Base-by-base conservation (phyloP, 1,140 invertebrate species). In the Macrobrachium rosenbergii region DNA sequence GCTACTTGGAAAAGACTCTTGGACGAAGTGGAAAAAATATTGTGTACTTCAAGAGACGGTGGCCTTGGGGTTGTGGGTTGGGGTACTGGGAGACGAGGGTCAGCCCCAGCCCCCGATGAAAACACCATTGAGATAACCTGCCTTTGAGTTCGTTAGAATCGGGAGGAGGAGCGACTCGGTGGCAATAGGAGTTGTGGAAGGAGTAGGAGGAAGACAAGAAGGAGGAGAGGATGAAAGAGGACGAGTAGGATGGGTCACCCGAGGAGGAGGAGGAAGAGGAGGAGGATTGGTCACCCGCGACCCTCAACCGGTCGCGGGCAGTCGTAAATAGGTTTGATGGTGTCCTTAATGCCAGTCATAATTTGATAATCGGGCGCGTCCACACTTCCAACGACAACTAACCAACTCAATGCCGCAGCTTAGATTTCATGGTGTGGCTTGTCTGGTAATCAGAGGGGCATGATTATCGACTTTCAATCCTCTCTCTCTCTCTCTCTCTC, bases 181-280 rank as follows among this genome's bases (percentile, higher is more conserved):
- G 21, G 16, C 5, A 21, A n/a, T 21, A 43, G 43, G 28, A 77
- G n/a, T 45, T 19, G 17, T 2, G 43, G 75, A 58, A 77, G 75
- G 28, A 23, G 75, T 17, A 77, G 75, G 75, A 77, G 75, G 75
- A 17, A 58, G 75, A 23, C 45, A 5, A 77, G 75, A 52, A 37
- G 23, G 14, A n/a, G 28, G 7, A 14, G 72, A 75, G 72, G 19
- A 75, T 75, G 14, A 5, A 72, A 45, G 6, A 77, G 75, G 75
- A 77, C 45, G 28, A 23, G 14, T 43, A 21, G 73, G 28, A 6
- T 7, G 72, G 17, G 23, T 16, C 16, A 45, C 19, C 12, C 17
- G 28, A 12, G 75, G 14, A 23, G 75, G 75, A 10, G 43, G 43
- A 23, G 16, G 75, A n/a, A n/a, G n/a, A 77, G 45, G 75, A 28